These are phyloP conservation scores for Nemopilema nomurai DNA, from an alignment of 30 jellyfish, hydroid and myxozoan species.

Conservation along the genomic window DNA sequence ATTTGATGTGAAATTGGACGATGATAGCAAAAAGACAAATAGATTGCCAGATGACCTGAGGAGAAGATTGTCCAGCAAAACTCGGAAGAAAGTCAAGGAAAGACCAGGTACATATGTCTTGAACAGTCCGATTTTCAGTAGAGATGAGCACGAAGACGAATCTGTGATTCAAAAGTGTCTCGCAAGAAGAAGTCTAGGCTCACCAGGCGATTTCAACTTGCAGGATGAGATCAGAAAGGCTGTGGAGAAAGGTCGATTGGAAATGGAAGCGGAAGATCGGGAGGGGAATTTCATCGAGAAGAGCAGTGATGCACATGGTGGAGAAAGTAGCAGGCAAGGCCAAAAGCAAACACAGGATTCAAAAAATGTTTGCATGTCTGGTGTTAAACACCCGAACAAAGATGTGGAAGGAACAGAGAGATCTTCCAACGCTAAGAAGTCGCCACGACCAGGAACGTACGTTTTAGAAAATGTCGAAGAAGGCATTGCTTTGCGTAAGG, in stretches of 20 bases:
- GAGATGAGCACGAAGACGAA: conserved; percentile 18
- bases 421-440: not conserved
- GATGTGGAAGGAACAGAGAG: not conserved
- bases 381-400: not conserved
- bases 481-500: not conserved
- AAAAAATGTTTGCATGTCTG: not conserved
- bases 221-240: conserved; percentile 40
- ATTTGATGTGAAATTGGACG: conserved; percentile 32
- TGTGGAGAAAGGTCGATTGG: conserved; percentile 25
- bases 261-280: not conserved
- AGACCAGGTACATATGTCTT: conserved; percentile 61
- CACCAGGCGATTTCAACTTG: conserved; percentile 27
- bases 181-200: conserved; percentile 40
- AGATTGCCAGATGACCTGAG: conserved; percentile 37
- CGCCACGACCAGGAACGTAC: conserved; percentile 14
- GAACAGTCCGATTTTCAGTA: conserved; percentile 43
- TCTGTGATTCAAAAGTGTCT: conserved; percentile 5
- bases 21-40: conserved; percentile 5
- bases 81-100: not conserved
- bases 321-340: not conserved
- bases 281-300: not conserved
- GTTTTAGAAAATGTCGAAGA: not conserved
- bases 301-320: not conserved
- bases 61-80: conserved; percentile 23
- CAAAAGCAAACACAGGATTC: not conserved